Evolutionary conservation across 2,888 invertebrate species (phyloP).

Genomic region (Dicycla oo): DNA sequence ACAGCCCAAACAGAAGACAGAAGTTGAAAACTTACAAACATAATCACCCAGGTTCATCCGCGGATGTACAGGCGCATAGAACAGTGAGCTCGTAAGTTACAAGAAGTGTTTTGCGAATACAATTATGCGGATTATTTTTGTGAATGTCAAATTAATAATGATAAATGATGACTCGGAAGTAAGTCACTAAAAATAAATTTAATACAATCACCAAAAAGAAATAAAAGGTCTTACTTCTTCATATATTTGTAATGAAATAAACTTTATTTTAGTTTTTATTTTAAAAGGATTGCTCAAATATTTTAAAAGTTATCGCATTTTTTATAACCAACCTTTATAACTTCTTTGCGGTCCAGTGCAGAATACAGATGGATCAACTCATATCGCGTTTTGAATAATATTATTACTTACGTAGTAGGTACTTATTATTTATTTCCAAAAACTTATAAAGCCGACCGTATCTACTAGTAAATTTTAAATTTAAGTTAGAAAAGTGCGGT

Average conservation of each 20-base stretch:
- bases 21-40: slow-evolving; percentile 46
- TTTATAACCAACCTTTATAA: no score
- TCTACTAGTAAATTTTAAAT: slow-evolving; percentile 33
- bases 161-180: no score
- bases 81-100: slow-evolving; percentile 1
- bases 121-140: not conserved
- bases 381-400: not conserved
- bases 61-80: not conserved
- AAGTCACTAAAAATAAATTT: no score
- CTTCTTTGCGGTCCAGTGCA: no score
- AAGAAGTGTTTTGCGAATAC: not conserved
- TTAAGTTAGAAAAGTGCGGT: slow-evolving; percentile 33
- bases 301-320: no score
- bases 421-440: not conserved
- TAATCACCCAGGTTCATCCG: slow-evolving; percentile 49
- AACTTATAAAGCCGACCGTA: slow-evolving; percentile 3
- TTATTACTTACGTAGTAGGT: not conserved
- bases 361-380: not conserved
- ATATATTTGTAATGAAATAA: no score
- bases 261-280: no score
- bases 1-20: slow-evolving; percentile 38
- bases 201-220: no score
- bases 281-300: no score
- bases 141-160: not conserved
- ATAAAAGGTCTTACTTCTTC: no score